A percentile compares a stretch with the other conserved stretches of the same genome.
phyloP scores from a whole-genome alignment of 64 coral and sea anemone species.

The Porites australiensis region DNA sequence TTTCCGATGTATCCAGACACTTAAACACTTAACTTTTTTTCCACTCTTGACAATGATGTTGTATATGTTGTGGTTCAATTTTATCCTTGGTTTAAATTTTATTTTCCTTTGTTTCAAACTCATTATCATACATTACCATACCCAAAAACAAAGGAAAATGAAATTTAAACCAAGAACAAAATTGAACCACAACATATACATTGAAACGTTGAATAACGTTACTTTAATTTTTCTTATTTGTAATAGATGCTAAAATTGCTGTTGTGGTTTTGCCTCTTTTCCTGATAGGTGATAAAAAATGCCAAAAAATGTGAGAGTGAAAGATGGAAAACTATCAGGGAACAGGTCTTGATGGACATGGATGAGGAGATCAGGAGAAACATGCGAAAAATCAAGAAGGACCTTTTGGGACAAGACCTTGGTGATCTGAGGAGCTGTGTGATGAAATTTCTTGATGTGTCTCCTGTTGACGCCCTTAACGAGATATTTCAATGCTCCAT shows the following conservation, averaged over 20 bases:
- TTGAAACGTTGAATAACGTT: too few relatives aligned
- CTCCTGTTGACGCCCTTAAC: too few relatives aligned
- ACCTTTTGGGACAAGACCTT: constrained; percentile 71
- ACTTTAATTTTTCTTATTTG: not conserved
- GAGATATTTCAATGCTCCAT: constrained; percentile 74
- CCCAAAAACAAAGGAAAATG: too few relatives aligned
- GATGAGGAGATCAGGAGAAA: constrained; percentile 72
- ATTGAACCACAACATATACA: too few relatives aligned
- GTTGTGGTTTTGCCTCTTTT: not conserved
- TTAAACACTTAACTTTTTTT: too few relatives aligned
- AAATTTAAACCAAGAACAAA: too few relatives aligned
- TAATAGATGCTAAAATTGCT: not conserved
- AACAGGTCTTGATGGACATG: constrained; percentile 69
- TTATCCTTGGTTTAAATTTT: too few relatives aligned
- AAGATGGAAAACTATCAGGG: constrained; percentile 50
- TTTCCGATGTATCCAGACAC: too few relatives aligned
- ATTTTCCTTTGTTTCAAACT: too few relatives aligned
- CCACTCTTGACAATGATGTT: too few relatives aligned
- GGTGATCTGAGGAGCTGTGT: constrained; percentile 75
- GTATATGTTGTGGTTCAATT: too few relatives aligned
- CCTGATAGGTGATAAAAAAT: constrained; percentile 70
- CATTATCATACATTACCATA: too few relatives aligned
- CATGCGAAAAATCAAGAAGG: constrained; percentile 74
- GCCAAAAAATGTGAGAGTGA: constrained; percentile 72
- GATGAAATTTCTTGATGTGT: constrained; percentile 68